phyloP scores from a whole-genome alignment of 2,888 invertebrate genomes.

The Liodrosophila aerea region DNA sequence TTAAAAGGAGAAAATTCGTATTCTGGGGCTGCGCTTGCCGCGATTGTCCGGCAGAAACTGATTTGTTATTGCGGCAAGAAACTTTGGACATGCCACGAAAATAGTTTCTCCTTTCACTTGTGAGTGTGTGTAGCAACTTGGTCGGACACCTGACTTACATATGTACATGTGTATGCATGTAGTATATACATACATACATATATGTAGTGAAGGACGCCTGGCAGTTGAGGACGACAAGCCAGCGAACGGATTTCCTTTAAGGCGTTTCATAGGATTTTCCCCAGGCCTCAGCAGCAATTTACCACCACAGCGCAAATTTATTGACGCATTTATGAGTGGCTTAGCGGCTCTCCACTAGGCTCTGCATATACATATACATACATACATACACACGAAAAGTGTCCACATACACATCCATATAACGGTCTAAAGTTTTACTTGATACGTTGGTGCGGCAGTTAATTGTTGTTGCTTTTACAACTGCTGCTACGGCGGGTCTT shows the following conservation, averaged over 20 bases:
- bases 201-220: constrained; percentile 75
- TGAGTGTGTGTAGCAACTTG: constrained; percentile 20
- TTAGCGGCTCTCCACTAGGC: constrained; percentile 62
- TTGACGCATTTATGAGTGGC: constrained; percentile 78
- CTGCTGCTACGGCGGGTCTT: too few species aligned
- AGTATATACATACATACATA: constrained; percentile 1
- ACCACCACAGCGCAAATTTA: constrained; percentile 65
- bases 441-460: constrained; percentile 29
- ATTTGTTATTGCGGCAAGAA: constrained; percentile 74
- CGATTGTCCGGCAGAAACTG: constrained; percentile 79
- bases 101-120: constrained; percentile 11
- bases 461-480: constrained; percentile 19
- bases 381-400: not conserved
- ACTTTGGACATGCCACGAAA: constrained; percentile 67
- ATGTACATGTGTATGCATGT: too few species aligned
- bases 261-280: constrained; percentile 56
- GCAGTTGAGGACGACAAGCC: constrained; percentile 63
- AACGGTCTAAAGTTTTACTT: constrained; percentile 63
- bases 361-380: constrained; percentile 20
- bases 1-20: not conserved
- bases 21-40: constrained; percentile 65
- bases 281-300: not conserved
- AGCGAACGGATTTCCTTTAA: constrained; percentile 79
- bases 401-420: not conserved
- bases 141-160: constrained; percentile 35